phyloP scores from a whole-genome alignment of 1,140 invertebrate species.

The Odontomachus brunneus region DNA sequence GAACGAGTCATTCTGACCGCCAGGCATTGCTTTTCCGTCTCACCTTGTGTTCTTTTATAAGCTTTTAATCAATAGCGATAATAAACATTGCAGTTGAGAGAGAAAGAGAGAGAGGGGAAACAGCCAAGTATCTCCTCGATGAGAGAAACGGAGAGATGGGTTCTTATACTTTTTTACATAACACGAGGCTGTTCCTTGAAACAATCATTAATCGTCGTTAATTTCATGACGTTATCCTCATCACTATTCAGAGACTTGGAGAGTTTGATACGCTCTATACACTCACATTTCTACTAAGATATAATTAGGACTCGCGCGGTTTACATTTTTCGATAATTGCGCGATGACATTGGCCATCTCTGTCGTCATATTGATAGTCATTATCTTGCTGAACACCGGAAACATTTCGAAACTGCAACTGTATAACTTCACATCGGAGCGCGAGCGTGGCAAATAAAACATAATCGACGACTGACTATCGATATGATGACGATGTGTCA shows the following conservation, averaged over 20 bases:
- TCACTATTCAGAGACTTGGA: neutral
- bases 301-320: too few species aligned
- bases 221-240: neutral
- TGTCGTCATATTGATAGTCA: constrained; percentile 9
- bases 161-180: neutral
- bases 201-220: neutral
- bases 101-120: too few species aligned
- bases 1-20: neutral
- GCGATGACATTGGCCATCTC: constrained; percentile 2
- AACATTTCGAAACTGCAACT: neutral
- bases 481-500: constrained; percentile 21
- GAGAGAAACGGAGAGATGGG: neutral
- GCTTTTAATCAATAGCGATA: neutral
- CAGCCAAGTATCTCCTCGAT: neutral
- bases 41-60: neutral
- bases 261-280: too few species aligned
- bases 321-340: neutral
- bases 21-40: neutral
- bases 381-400: neutral
- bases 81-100: neutral
- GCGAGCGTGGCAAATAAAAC: constrained; percentile 10
- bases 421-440: neutral
- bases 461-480: constrained; percentile 45
- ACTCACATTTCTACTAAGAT: neutral
- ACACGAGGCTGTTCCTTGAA: neutral